Conservation (phyloP, 2,888 invertebrate species). For the Junonia oenone region DNA sequence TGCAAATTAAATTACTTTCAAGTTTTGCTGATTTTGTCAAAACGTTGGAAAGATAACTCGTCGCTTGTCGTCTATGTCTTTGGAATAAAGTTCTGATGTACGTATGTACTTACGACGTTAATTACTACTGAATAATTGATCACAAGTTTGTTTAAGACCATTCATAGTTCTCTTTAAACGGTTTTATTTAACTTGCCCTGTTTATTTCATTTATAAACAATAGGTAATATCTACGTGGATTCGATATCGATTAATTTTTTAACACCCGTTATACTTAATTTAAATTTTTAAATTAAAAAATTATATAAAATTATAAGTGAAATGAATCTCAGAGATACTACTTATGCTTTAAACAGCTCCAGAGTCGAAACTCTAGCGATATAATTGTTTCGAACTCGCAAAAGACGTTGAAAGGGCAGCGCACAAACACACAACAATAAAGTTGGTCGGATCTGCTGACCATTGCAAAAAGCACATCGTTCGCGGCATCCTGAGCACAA, state of each 20-base stretch:
- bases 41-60: conserved; percentile 52
- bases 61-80: conserved; percentile 33
- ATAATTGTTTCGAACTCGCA: conserved; percentile 47
- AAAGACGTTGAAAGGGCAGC: conserved; percentile 49
- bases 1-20: conserved; percentile 69
- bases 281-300: too few relatives aligned
- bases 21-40: conserved; percentile 63
- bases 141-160: too few relatives aligned
- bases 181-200: too few relatives aligned
- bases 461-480: conserved; percentile 64
- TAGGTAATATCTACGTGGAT: too few relatives aligned
- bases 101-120: not conserved
- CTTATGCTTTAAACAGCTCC: conserved; percentile 2
- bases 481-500: conserved; percentile 59
- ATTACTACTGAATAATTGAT: not conserved
- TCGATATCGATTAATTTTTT: too few relatives aligned
- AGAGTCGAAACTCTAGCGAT: conserved; percentile 40
- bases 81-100: conserved; percentile 24
- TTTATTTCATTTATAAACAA: too few relatives aligned
- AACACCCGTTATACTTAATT: too few relatives aligned
- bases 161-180: too few relatives aligned
- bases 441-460: conserved; percentile 60
- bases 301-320: too few relatives aligned
- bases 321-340: not conserved
- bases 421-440: conserved; percentile 56